phyloP scores from a whole-genome alignment of 2,888 invertebrate species.

The Homarus gammarus region DNA sequence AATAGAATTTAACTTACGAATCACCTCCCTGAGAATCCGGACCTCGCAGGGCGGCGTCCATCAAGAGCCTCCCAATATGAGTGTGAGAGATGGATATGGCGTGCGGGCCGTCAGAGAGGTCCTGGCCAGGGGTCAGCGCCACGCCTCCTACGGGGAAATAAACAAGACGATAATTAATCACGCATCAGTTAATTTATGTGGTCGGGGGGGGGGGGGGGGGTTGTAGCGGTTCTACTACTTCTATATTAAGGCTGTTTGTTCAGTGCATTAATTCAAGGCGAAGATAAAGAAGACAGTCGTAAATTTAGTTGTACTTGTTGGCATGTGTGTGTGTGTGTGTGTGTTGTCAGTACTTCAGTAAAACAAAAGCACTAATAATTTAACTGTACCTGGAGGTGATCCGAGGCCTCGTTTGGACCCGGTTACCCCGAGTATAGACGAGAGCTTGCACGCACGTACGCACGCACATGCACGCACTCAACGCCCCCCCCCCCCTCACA shows the following conservation, averaged over 20 bases:
- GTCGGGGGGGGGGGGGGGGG: neutral
- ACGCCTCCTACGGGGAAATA: neutral
- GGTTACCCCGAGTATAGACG: no score
- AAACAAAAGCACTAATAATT: no score
- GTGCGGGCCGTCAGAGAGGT: neutral
- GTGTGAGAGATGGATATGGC: neutral
- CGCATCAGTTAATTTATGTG: constrained; percentile 24
- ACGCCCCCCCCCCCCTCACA: no score
- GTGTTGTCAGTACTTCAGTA: no score
- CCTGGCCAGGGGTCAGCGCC: neutral
- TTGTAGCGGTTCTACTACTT: constrained; percentile 3
- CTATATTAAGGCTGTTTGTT: constrained; percentile 14
- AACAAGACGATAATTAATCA: constrained; percentile 35
- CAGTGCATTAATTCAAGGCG: neutral
- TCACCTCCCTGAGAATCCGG: no score
- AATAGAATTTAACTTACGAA: no score
- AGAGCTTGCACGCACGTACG: no score
- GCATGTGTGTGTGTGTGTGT: no score
- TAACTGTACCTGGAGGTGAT: no score
- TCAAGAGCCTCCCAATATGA: neutral
- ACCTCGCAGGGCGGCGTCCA: neutral
- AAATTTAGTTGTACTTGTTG: neutral
- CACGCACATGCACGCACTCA: no score
- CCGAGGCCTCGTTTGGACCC: no score
- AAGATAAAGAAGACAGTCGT: neutral